Base-by-base conservation (phyloP, 2,888 invertebrate species). In the Parnassius mnemosyne region DNA sequence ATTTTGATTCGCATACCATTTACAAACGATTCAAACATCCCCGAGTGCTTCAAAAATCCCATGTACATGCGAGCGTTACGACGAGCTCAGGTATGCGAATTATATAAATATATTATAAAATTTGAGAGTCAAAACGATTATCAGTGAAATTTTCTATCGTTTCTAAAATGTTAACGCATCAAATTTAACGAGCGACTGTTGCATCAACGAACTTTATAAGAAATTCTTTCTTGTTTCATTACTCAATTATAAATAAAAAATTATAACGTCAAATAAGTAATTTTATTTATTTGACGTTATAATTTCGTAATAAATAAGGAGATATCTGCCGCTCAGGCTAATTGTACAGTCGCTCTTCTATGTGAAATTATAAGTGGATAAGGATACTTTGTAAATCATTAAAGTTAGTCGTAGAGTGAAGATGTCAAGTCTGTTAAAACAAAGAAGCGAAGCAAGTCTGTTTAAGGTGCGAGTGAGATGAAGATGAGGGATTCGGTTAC, bases 41-140 rank as follows among this genome's bases (percentile, higher is more conserved):
- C 74, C 69, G 74, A 79, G 77, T 79, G 78, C 76, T 71, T 78
- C 74, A 72, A 73, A 69, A 68, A 69, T 72, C 76, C 72, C 76
- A 74, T 76, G 70, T 75, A 76, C 78, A 79, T 77, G 77, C 82
- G 81, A 81, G 78, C 81, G 79, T 81, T 81, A 80, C 80, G 75
- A 78, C 79, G 73, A 77, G 76, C 72, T 76, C 71, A 77, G 74
- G 71, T 76, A 79, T 81, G 84, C 82, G 84, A 83, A 81, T 78
- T 72, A 80, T 83, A 84, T 83, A 86, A 84, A 86, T 57, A 42
- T 50, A 11, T 57, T n/a, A 49, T 10, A 34, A 13, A 41, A 47
- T 34, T 47, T 25, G 11, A 25, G 41, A 5, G 20, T 47, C n/a
- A 3, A 55, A 55, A 25, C 16, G 3, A 20, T 44, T 20, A 46